Conservation (phyloP, 2,113 vertebrate species). For the Tretioscincus oriximinensis region DNA sequence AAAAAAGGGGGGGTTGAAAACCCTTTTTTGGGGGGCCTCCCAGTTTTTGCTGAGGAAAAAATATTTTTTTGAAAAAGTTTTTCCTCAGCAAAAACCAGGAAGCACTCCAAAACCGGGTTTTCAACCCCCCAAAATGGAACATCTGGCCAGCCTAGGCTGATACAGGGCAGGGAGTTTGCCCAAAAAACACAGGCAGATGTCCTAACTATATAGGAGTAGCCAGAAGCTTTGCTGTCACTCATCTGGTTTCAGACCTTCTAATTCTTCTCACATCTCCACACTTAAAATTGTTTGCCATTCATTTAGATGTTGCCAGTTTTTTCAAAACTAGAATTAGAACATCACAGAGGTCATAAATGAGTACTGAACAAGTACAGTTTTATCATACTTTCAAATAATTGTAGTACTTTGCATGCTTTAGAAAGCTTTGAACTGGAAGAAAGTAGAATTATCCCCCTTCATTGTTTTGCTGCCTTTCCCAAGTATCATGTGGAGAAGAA, state of each 20-base stretch:
- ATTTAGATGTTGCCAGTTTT: background rate
- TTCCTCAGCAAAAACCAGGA: too few relatives aligned
- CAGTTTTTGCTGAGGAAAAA: too few relatives aligned
- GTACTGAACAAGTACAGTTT: background rate
- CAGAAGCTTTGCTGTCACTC: background rate
- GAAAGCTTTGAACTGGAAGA: background rate
- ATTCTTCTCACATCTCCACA: background rate
- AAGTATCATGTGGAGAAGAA: background rate
- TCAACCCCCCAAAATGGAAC: too few relatives aligned
- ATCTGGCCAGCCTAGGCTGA: too few relatives aligned
- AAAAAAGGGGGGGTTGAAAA: too few relatives aligned
- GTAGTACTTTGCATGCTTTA: background rate
- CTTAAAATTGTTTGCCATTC: background rate
- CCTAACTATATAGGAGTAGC: background rate
- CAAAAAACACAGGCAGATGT: background rate
- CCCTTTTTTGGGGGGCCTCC: too few relatives aligned
- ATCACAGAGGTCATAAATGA: background rate
- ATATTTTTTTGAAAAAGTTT: too few relatives aligned
- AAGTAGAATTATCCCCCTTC: background rate
- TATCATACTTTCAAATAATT: constrained; percentile 4
- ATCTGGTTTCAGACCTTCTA: background rate
- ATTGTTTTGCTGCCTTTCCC: rapidly evolving
- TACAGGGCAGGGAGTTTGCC: too few relatives aligned
- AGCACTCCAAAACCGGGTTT: too few relatives aligned
- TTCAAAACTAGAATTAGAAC: background rate